phyloP scores from a whole-genome alignment of 2,113 vertebrate species.

The Diglossa brunneiventris region DNA sequence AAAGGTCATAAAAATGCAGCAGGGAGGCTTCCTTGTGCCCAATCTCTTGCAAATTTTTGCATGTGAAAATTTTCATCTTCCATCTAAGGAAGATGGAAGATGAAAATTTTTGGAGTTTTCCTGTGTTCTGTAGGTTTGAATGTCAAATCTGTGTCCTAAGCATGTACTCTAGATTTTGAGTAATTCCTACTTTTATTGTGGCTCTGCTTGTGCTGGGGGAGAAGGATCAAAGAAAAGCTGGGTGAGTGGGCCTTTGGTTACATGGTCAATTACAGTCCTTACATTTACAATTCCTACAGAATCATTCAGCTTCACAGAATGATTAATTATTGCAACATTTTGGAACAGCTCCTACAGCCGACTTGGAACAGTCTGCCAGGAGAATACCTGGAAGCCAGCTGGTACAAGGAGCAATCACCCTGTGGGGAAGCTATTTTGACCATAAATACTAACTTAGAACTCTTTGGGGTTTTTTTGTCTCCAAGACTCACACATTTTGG shows the following conservation, averaged over 20 bases:
- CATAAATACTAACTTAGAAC: background rate
- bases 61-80: background rate
- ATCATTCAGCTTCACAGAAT: background rate
- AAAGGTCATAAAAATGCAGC: background rate
- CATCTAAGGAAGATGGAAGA: too few relatives aligned
- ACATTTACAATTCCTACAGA: background rate
- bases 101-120: background rate
- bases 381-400: background rate
- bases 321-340: background rate
- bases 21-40: background rate
- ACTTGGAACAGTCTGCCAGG: background rate
- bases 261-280: background rate
- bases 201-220: background rate
- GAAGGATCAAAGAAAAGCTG: background rate
- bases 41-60: background rate
- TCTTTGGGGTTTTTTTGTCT: rapidly evolving
- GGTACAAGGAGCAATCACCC: background rate
- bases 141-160: background rate
- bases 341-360: background rate
- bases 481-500: background rate
- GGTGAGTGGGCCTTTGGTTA: background rate
- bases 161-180: background rate
- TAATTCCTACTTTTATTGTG: background rate
- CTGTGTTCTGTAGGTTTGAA: background rate
- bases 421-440: background rate